Evolutionary conservation across 2,888 invertebrate genomes (phyloP).

Genomic region (Odontomyia ornata): DNA sequence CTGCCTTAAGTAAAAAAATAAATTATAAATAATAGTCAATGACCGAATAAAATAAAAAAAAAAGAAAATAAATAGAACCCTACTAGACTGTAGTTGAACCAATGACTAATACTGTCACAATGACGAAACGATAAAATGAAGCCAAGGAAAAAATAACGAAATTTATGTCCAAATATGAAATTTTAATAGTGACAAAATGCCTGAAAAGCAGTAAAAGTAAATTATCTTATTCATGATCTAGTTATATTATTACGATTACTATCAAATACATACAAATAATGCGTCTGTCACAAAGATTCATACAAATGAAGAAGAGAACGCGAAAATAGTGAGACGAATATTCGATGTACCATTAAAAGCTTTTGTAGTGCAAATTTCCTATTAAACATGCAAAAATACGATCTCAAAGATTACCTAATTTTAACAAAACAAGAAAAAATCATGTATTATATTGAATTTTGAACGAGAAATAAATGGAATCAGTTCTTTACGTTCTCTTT

Average conservation of each 20-base stretch:
- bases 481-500: slow-evolving; percentile 17
- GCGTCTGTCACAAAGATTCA: neutral
- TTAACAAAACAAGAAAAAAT: neutral
- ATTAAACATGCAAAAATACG: slow-evolving; percentile 18
- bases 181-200: slow-evolving; percentile 11
- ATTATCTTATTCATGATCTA: slow-evolving; percentile 28
- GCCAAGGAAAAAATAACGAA: slow-evolving; percentile 13
- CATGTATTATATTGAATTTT: slow-evolving; percentile 20
- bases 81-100: slow-evolving; percentile 3
- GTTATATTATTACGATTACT: slow-evolving; percentile 12
- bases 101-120: neutral
- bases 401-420: slow-evolving; percentile 23
- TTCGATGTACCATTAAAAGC: slow-evolving; percentile 35
- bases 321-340: neutral
- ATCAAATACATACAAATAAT: neutral
- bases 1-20: slow-evolving; percentile 44
- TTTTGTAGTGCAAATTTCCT: slow-evolving; percentile 37
- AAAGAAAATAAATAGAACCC: slow-evolving; percentile 13
- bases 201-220: neutral
- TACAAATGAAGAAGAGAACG: neutral
- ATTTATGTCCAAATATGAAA: slow-evolving; percentile 18
- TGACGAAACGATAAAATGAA: neutral
- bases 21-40: slow-evolving; percentile 32
- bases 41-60: slow-evolving; percentile 4
- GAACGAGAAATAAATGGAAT: slow-evolving; percentile 25